Base-by-base conservation (phyloP, 1,140 invertebrate genomes). In the Drosophila setifemur region DNA sequence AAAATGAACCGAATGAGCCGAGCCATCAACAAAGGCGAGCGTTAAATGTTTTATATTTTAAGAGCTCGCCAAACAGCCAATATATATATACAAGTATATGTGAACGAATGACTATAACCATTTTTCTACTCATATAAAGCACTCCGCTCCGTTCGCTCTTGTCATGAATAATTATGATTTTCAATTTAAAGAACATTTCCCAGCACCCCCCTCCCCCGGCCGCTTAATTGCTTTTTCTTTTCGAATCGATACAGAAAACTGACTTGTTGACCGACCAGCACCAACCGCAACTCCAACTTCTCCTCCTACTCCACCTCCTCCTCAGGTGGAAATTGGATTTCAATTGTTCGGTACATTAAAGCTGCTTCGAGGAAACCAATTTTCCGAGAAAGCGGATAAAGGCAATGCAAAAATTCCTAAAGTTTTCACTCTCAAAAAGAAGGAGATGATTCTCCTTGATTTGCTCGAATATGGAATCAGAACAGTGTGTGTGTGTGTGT, bases 41-140 rank as follows among this genome's bases (percentile, higher is more conserved):
- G 61, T 85, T 85, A 85, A 85, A 85, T 85, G 81, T 87, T 85
- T 85, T 81, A 86, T 87, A 76, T 85, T 85, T n/a, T 75, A 86
- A 86, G 75, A 85, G 79, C 79, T 66, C 37, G 33, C 48, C 78
- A 68, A 76, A 82, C 58, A 76, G 43, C 53, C 60, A 44, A 58
- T 58, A 45, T 54, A 43, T n/a, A n/a, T n/a, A n/a, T n/a, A n/a
- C n/a, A n/a, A n/a, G n/a, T n/a, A n/a, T n/a, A n/a, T n/a, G n/a
- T 52, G 66, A 69, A 54, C 49, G 68, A 52, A 26, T 39, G 28
- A 23, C 58, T 48, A 60, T 66, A 28, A 39, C 28, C 60, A 55
- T 54, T 76, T 48, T 52, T 53, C 40, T 54, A 52, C 47, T 63
- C 26, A 21, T 67, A 48, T 48, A 37, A 48, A 44, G 29, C 28